Percentiles rank a stretch among this genome's conserved stretches.
These are phyloP conservation scores for Cantharis rustica DNA, from an alignment of 2,888 invertebrate genomes.

Conservation along the genomic window DNA sequence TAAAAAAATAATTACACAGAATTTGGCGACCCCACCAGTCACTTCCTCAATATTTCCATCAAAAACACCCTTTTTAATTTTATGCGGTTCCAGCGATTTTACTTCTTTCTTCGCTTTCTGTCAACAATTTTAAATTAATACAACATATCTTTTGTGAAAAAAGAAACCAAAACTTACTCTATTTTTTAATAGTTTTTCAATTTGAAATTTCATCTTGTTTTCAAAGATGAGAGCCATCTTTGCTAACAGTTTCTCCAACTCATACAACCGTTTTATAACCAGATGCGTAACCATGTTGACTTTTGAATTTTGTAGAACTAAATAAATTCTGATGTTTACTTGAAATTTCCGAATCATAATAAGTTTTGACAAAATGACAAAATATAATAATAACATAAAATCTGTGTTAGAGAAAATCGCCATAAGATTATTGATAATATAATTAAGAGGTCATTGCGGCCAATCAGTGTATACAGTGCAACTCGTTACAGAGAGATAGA, in stretches of 20 bases:
- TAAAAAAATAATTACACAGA: background rate
- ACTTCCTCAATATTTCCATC: slow-evolving; percentile 46
- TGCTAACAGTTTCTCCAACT: slow-evolving; percentile 76
- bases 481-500: too few relatives aligned
- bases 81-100: background rate
- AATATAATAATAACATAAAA: slow-evolving; percentile 59
- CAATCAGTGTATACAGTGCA: too few relatives aligned
- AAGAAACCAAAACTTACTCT: slow-evolving; percentile 15
- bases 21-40: slow-evolving; percentile 6
- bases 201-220: slow-evolving; percentile 69
- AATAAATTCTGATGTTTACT: slow-evolving; percentile 79
- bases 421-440: background rate
- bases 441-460: too few relatives aligned
- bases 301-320: slow-evolving; percentile 80
- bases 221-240: slow-evolving; percentile 74
- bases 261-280: slow-evolving; percentile 83
- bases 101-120: background rate
- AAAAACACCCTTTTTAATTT: slow-evolving; percentile 8
- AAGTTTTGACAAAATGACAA: slow-evolving; percentile 71
- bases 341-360: slow-evolving; percentile 55
- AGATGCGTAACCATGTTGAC: slow-evolving; percentile 81
- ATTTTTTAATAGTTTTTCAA: slow-evolving; percentile 63
- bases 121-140: background rate
- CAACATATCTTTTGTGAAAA: background rate
- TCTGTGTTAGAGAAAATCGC: background rate